Base-by-base conservation (phyloP, 2,113 vertebrate species). In the Pterophyllum scalare region DNA sequence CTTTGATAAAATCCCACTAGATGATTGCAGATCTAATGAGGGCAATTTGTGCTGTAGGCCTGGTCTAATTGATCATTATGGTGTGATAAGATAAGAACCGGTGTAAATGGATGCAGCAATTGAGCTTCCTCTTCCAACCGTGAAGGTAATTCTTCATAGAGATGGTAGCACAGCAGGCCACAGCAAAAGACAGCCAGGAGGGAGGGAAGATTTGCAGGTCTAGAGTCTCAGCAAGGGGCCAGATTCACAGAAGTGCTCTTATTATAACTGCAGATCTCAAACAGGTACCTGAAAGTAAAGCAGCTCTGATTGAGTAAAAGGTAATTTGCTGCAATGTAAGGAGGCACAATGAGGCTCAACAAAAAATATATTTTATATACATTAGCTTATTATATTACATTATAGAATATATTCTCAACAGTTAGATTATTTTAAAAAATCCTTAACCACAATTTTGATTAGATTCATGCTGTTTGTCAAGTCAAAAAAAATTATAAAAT, bases 1-100 rank as follows among this genome's bases (percentile, higher is more conserved):
- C 65, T 86, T 81, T 89, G 76, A 90, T 91, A 74, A 82, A 60
- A 91, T 77, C 76, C 77, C 49, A 20, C 38, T 33, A 80, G 75
- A 88, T 89, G 80, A 87, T 80, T 82, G 61, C 82, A 83, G 80
- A 88, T 90, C 62, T 90, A 90, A 90, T 91, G 75, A 86, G 87
- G 82, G 77, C 79, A 81, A 83, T 88, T 77, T 88, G 64, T 54
- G 82, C 85, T 72, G 82, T 77, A 54, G 77, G 80, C 77, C 75
- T 10, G 57, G 54, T 82, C 75, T 90, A 85, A 89, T 87, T 87
- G 84, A 91, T 93, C 80, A 84, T 89, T 90, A 89, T 58, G 15
- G 8, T 82, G 85, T 49, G 80, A 91, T 86, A 83, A 85, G 87
- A 91, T 93, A 89, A 90, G 83, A 84, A 87, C 84, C 74, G 22